Conservation (phyloP, 2,797 vertebrate species). For the Lepidocolaptes lacrymiger region DNA sequence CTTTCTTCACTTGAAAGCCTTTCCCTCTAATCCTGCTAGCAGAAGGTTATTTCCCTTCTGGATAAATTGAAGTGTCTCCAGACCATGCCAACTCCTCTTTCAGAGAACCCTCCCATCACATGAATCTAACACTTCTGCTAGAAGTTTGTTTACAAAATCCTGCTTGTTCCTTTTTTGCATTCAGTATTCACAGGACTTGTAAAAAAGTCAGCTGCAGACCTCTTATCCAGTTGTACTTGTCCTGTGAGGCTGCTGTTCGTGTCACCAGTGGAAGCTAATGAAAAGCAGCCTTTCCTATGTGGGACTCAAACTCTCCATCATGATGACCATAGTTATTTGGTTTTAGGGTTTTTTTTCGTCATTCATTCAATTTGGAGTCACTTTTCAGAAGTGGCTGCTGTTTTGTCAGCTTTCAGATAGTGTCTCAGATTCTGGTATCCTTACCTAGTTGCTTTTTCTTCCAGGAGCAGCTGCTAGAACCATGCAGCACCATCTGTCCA, state of each 20-base stretch:
- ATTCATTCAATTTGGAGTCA: not conserved
- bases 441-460: not conserved
- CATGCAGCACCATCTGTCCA: not conserved
- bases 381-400: not conserved
- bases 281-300: not conserved
- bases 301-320: not conserved
- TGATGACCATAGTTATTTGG: not conserved
- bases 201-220: not conserved
- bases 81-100: not conserved
- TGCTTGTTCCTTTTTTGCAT: not conserved
- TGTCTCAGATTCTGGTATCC: not conserved
- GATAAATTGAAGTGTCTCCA: not conserved
- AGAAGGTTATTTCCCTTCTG: not conserved
- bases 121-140: not conserved
- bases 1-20: not conserved
- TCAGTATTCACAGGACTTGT: not conserved
- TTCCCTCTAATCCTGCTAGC: not conserved
- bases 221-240: not conserved
- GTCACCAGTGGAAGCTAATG: not conserved
- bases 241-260: not conserved
- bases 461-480: not conserved
- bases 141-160: not conserved
- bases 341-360: not conserved
- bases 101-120: not conserved
- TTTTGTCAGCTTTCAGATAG: not conserved